Evolutionary conservation across 2,113 vertebrate genomes (phyloP).

Genomic region (Vidua macroura): DNA sequence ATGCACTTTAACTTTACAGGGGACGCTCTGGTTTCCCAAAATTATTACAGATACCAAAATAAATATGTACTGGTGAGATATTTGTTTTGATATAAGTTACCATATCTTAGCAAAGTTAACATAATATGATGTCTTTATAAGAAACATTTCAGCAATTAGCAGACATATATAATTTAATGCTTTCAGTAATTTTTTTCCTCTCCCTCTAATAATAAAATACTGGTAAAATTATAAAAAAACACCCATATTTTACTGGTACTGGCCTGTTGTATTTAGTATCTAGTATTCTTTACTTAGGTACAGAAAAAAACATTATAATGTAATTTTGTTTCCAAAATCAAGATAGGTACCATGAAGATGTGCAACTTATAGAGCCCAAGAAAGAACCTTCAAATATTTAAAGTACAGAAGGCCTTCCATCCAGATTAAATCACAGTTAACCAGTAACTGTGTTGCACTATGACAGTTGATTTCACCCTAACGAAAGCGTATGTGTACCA

Average conservation of each 20-base stretch:
- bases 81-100: background rate
- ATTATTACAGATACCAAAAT: background rate
- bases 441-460: background rate
- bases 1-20: background rate
- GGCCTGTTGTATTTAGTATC: background rate
- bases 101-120: background rate
- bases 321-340: background rate
- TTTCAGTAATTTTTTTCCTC: background rate
- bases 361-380: background rate
- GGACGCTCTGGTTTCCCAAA: background rate
- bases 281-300: background rate
- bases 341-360: background rate
- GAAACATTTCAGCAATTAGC: background rate
- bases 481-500: background rate
- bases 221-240: background rate
- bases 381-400: background rate
- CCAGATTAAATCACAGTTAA: background rate
- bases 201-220: background rate
- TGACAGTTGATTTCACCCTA: background rate
- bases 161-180: background rate
- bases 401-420: background rate
- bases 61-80: background rate
- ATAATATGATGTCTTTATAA: background rate
- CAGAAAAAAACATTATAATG: background rate
- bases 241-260: background rate